Evolutionary conservation across 2,888 invertebrate genomes (phyloP), one percentile per base, ranked within the genome.

Genomic region (Catotricha subobsoleta): DNA sequence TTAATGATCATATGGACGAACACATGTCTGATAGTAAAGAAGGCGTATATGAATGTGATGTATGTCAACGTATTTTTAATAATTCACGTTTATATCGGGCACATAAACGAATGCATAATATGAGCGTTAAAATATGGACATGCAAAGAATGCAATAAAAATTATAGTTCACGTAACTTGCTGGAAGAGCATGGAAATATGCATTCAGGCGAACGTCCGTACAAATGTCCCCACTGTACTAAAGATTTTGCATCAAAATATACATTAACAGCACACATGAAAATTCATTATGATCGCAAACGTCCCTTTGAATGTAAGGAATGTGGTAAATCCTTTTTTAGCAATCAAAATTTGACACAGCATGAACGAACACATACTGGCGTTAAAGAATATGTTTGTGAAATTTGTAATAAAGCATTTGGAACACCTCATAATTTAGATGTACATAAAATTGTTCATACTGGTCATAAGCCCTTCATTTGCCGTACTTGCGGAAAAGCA

Each of bases 391-490:
- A 28, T 28, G 30, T 44, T 5, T 49, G 50, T 45, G 5, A 51
- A 47, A 30, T 46, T 8, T 57, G 57, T 34, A 74, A 69, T 2
- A 82, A 82, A 53, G 75, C 77, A 16, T 84, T 84, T 59, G 76
- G 77, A 3, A 80, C 81, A 0, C 72, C 76, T 6, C 80, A 83
- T 50, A 83, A 82, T 56, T 50, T 76, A 36, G 78, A 79, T 47
- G 80, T 83, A 1, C 86, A 86, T 56, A 76, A 76, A 36, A 75
- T 83, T 31, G 80, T 83, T 0, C 84, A 84, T 54, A 75, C 80
- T 0, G 80, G 81, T 0, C 71, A 69, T 48, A 76, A 76, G 49
- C 79, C 80, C 0, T 80, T 72, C 53, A 67, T 70, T 30, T 83
- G 83, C 51, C 65, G 70, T 3, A 62, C 70, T 9, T 84, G 83